Conservation (phyloP, 1,140 invertebrate genomes). For the Drosophila erecta region DNA sequence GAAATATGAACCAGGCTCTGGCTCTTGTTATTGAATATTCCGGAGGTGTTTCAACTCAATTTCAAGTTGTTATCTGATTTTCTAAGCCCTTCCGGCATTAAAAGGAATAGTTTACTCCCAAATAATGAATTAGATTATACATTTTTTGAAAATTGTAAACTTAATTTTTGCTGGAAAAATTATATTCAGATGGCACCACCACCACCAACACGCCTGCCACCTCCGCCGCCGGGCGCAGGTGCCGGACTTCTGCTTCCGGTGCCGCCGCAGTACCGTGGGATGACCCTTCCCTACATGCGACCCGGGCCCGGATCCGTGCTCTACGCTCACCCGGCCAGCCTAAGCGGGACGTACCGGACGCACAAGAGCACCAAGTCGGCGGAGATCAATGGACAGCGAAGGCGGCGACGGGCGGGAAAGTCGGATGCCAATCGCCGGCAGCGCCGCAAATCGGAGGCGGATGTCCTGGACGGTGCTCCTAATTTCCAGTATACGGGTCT, state of each 20-base stretch:
- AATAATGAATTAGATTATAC: no score
- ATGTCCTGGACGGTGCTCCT: slow-evolving; percentile 69
- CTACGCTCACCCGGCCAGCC: slow-evolving; percentile 64
- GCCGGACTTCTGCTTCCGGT: slow-evolving; percentile 48
- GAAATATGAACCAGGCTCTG: no score
- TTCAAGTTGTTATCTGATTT: no score
- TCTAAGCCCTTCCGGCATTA: no score
- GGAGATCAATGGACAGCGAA: slow-evolving; percentile 65
- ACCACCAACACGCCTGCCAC: slow-evolving; percentile 59
- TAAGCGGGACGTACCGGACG: slow-evolving; percentile 69
- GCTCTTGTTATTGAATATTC: no score
- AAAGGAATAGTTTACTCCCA: no score
- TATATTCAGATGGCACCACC: slow-evolving; percentile 48
- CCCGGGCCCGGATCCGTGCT: slow-evolving; percentile 59
- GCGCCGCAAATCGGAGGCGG: slow-evolving; percentile 78
- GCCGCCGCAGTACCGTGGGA: slow-evolving; percentile 62
- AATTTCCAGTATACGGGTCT: slow-evolving; percentile 78
- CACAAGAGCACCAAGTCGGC: slow-evolving; percentile 76
- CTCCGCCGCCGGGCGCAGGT: slow-evolving; percentile 47
- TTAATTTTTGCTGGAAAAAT: no score
- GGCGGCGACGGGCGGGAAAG: slow-evolving; percentile 64
- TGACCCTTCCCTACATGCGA: slow-evolving; percentile 73
- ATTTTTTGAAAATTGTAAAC: no score
- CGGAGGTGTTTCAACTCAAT: no score
- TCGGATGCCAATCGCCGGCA: slow-evolving; percentile 74